phyloP scores from a whole-genome alignment of 2,113 vertebrate genomes.

The Myotis davidii region DNA sequence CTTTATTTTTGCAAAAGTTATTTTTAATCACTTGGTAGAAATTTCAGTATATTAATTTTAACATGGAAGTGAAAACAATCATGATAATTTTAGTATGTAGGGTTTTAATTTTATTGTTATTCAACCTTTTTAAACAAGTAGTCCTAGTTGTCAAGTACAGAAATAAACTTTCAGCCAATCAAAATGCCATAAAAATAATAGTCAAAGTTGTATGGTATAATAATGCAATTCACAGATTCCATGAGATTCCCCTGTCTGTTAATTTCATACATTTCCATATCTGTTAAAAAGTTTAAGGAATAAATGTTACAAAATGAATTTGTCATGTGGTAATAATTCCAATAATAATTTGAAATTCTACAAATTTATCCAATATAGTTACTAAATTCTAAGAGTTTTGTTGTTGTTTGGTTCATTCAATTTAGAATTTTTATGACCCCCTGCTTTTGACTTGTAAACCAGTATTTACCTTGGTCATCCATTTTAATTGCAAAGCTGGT shows the following conservation, averaged over 20 bases:
- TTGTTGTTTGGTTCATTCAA: neutral
- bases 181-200: constrained; percentile 82
- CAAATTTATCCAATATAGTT: neutral
- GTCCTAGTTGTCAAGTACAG: constrained; percentile 77
- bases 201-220: constrained; percentile 75
- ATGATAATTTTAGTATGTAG: constrained; percentile 65
- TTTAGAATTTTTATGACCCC: neutral
- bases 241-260: constrained; percentile 79
- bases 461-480: neutral
- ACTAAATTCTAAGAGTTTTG: neutral
- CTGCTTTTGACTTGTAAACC: constrained; percentile 6
- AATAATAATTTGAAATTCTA: neutral
- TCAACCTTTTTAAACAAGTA: constrained; percentile 77
- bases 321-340: constrained; percentile 68
- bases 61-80: neutral
- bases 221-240: constrained; percentile 80
- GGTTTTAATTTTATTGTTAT: constrained; percentile 75
- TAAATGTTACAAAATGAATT: constrained; percentile 81
- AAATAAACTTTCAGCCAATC: constrained; percentile 80
- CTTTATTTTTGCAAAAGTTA: constrained; percentile 21
- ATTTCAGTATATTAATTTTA: constrained; percentile 56
- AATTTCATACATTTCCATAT: constrained; percentile 80
- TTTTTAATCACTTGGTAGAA: constrained; percentile 42
- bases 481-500: neutral
- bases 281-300: constrained; percentile 82